Evolutionary conservation across 2,797 vertebrate genomes (phyloP), one percentile per base, ranked within the genome.

Genomic region (Scomberomorus guttatus): DNA sequence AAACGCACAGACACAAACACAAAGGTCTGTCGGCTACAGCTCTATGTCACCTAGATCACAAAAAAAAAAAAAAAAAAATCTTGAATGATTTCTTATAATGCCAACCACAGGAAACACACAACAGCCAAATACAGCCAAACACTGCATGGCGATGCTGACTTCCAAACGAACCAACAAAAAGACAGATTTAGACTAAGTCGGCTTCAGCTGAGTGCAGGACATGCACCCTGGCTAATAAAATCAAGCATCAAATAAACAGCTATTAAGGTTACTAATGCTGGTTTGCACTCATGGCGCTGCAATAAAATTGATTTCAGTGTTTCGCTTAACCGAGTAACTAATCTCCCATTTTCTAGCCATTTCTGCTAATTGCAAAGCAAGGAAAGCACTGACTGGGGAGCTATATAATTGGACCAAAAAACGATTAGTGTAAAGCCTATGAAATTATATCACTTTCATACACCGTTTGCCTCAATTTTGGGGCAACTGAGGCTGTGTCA

Each of bases 261-360:
- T 92, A 82, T 92, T 90, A 81, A 88, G 74, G 59, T 78, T 58
- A 59, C 78, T 89, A 85, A 91, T 81, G 80, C 76, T 1, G 82
- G 44, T 76, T 77, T 24, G 34, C 78, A 58, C 79, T 87, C 63
- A 1, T 63, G 76, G 75, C 25, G 17, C 71, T 3, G 79, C 85
- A 64, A 90, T 88, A 87, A 92, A 89, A 93, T 90, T 82, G 89
- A 92, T 91, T 91, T 89, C 18, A 2, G 32, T 78, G 86, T 87
- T 88, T 91, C 86, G 89, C 89, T 86, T 83, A 91, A 89, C 85
- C 70, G 87, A 82, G 82, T 89, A 84, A 90, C 91, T 92, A 93
- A 94, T 92, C 77, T 90, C 77, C 83, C 83, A 74, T 90, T 89
- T 92, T 87, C 74, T 29, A 22, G 75, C 73, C 59, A 83, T 92